Percentiles rank a stretch among this genome's conserved stretches.
Evolutionary conservation across 2,888 invertebrate species (phyloP).

Genomic region (Oligia fasciuncula): DNA sequence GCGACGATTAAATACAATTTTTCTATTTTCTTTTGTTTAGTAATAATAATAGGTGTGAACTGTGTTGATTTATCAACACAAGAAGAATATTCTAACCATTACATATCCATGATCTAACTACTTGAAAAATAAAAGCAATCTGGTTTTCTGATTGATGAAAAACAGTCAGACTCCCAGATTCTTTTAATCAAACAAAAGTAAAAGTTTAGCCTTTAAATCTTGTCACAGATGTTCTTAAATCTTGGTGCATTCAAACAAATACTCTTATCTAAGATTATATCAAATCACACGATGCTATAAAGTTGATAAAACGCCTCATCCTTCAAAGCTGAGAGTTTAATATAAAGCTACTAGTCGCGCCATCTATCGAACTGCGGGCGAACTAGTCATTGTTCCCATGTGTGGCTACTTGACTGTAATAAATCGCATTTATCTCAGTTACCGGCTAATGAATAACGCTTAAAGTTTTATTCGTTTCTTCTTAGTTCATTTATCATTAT

Average conservation of each 20-base stretch:
- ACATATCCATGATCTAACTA: background rate
- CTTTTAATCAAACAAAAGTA: too few relatives aligned
- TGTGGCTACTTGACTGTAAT: slow-evolving; percentile 23
- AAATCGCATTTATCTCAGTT: slow-evolving; percentile 48
- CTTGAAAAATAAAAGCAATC: background rate
- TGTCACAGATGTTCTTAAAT: background rate
- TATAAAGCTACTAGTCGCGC: slow-evolving; percentile 48
- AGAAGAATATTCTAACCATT: background rate
- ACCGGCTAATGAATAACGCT: slow-evolving; percentile 45
- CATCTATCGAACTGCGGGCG: slow-evolving; percentile 49
- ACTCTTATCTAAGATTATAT: slow-evolving; percentile 1
- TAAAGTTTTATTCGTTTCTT: slow-evolving; percentile 40
- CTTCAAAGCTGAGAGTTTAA: slow-evolving; percentile 36
- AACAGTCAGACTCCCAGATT: background rate
- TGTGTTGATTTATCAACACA: background rate
- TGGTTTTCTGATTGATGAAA: background rate
- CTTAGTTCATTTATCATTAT: slow-evolving; percentile 16
- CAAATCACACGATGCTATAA: slow-evolving; percentile 26
- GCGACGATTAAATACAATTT: background rate
- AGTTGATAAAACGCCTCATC: slow-evolving; percentile 45
- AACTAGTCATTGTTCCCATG: slow-evolving; percentile 46
- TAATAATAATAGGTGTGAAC: background rate
- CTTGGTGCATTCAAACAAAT: slow-evolving; percentile 19
- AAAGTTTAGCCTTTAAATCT: background rate
- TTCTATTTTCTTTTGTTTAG: background rate